phyloP scores from a whole-genome alignment of 2,797 vertebrate genomes.

The Artibeus jamaicensis region DNA sequence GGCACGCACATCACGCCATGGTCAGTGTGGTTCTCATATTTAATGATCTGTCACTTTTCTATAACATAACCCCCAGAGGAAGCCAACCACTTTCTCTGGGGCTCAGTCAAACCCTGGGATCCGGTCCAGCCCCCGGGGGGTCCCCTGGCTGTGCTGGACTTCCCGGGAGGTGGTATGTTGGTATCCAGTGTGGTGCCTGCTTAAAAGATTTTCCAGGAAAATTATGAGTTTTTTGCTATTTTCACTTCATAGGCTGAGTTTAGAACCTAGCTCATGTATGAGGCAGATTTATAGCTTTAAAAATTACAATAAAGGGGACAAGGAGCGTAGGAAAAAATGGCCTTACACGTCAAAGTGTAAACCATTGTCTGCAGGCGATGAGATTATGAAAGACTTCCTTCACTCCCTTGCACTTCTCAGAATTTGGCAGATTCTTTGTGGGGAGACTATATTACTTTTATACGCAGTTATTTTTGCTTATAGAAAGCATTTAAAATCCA shows the following conservation, averaged over 20 bases:
- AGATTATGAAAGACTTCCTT: neutral
- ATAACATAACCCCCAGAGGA: neutral
- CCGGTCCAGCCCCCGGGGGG: neutral
- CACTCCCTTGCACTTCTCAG: neutral
- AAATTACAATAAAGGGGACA: neutral
- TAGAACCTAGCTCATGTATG: neutral
- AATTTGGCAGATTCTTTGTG: neutral
- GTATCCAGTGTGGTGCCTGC: neutral
- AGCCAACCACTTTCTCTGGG: neutral
- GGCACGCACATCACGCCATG: neutral
- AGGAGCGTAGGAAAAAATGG: neutral
- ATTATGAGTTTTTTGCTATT: neutral
- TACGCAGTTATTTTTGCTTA: neutral
- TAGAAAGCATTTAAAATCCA: neutral
- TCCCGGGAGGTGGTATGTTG: neutral
- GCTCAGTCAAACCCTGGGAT: neutral
- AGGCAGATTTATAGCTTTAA: neutral
- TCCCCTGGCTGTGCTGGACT: neutral
- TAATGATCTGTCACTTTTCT: neutral
- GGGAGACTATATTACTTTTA: neutral
- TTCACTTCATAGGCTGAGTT: neutral
- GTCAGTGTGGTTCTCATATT: neutral
- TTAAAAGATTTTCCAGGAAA: neutral
- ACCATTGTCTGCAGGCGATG: neutral
- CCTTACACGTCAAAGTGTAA: neutral